A percentile compares a stretch with the other conserved stretches of the same genome.
Conservation (phyloP, 2,888 invertebrate species). For the Lasioglossum figueresi region DNA sequence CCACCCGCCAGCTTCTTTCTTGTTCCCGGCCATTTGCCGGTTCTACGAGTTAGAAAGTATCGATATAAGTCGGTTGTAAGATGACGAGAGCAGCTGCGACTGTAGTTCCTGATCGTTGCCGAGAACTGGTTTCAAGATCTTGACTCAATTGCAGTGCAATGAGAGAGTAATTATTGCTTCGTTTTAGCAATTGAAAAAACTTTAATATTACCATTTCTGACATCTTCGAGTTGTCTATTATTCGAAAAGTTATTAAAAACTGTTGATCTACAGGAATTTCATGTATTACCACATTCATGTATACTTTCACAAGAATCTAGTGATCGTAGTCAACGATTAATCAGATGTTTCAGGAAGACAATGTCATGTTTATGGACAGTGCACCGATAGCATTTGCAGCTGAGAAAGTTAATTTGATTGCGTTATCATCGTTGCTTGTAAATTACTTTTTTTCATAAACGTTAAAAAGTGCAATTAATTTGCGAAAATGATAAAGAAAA, state of each 20-base stretch:
- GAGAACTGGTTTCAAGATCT: slow-evolving; percentile 46
- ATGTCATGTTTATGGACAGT: neutral
- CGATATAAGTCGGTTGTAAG: slow-evolving; percentile 43
- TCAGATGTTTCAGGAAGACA: neutral
- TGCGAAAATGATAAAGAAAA: slow-evolving; percentile 16
- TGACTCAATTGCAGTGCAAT: slow-evolving; percentile 6
- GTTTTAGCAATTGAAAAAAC: neutral
- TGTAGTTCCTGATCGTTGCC: slow-evolving; percentile 50
- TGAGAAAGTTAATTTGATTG: neutral
- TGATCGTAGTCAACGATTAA: neutral
- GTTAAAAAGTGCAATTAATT: neutral
- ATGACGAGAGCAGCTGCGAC: slow-evolving; percentile 42
- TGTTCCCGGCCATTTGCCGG: slow-evolving; percentile 40
- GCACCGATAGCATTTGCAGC: neutral
- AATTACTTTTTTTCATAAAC: neutral
- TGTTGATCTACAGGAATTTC: neutral
- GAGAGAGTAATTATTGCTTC: slow-evolving; percentile 31
- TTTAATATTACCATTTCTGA: neutral
- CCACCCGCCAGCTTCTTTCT: slow-evolving; percentile 26
- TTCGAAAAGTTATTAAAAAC: neutral
- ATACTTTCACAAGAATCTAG: too few species aligned
- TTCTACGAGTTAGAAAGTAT: slow-evolving; percentile 51
- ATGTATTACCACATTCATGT: neutral
- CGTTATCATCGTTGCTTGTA: neutral
- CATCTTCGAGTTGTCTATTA: neutral